Base-by-base conservation (phyloP, 1,140 invertebrate species). In the Hylyphantes graminicola region DNA sequence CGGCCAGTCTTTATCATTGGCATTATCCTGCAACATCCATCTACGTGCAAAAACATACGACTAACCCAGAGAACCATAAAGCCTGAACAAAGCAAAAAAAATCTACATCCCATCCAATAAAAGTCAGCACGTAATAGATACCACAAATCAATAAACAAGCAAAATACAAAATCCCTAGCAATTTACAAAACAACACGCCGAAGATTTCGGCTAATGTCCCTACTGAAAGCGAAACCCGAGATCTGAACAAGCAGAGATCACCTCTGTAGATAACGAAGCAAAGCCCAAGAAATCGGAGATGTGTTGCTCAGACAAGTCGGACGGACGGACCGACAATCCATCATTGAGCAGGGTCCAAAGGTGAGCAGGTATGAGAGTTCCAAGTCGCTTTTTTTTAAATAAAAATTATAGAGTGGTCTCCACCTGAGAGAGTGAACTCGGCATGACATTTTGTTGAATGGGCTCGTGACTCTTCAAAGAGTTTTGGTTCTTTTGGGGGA, bases 331-430 rank as follows among this genome's bases (percentile, higher is more conserved):
- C n/a, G 19, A 74, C 72, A 35, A 74, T 74, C 55, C 55, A 74
- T 74, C 72, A 74, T 57, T 17, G 57, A 15, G 51, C 9, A 17
- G 35, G 19, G 10, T 21, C 54, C 72, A 19, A 21, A 9, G 10
- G 72, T 21, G 55, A 13, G 11, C 8, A 50, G 72, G n/a, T 15
- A 7, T 13, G 55, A 21, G 72, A 21, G 53, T 74, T 11, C 48
- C 5, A 35, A 35, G 35, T 35, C n/a, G n/a, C n/a, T n/a, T n/a
- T 35, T 35, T 35, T 35, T 61, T 12, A 48, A 19, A 5, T 9
- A 74, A 50, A 78, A 78, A 67, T 78, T 78, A 78, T 78, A 67
- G 76, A 67, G 76, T 65, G 55, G 51, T 78, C 53, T 61, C 21
- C 76, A 67, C 63, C 61, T 55, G 61, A 67, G 48, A 48, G 68